These are phyloP conservation scores for Acanthornis magna DNA, from an alignment of 2,797 vertebrate species.

Conservation along the genomic window DNA sequence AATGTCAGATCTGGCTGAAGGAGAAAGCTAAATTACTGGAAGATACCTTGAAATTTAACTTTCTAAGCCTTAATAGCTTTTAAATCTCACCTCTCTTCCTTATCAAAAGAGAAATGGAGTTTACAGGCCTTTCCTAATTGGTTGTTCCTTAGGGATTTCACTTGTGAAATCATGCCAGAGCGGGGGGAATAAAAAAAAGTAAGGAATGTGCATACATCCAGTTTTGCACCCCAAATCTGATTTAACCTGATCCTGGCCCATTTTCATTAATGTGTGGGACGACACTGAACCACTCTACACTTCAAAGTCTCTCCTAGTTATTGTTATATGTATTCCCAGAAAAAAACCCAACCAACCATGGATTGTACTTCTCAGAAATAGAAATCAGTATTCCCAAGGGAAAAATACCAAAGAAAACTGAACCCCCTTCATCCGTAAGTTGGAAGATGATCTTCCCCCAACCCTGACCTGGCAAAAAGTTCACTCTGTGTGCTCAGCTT, in stretches of 20 bases:
- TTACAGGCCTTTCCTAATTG: neutral
- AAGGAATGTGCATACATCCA: neutral
- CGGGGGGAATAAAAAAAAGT: fast-evolving
- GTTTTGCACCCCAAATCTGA: neutral
- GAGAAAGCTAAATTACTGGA: neutral
- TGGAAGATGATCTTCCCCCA: neutral
- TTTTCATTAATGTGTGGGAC: neutral
- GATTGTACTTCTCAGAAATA: neutral
- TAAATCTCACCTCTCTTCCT: neutral
- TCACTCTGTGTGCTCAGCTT: neutral
- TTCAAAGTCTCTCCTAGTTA: neutral
- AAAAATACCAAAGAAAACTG: neutral
- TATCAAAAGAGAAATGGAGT: neutral
- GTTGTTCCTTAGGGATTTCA: neutral
- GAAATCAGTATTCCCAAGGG: neutral
- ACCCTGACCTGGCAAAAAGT: neutral
- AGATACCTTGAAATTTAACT: neutral
- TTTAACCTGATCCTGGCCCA: neutral
- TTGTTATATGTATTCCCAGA: neutral
- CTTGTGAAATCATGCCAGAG: neutral
- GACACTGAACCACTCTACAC: neutral
- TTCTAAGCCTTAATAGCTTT: neutral
- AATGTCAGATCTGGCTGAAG: neutral
- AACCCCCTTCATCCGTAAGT: fast-evolving
- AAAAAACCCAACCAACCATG: neutral